These are phyloP conservation scores for Leptinotarsa lineolata DNA, from an alignment of 1,140 invertebrate species.

Conservation along the genomic window DNA sequence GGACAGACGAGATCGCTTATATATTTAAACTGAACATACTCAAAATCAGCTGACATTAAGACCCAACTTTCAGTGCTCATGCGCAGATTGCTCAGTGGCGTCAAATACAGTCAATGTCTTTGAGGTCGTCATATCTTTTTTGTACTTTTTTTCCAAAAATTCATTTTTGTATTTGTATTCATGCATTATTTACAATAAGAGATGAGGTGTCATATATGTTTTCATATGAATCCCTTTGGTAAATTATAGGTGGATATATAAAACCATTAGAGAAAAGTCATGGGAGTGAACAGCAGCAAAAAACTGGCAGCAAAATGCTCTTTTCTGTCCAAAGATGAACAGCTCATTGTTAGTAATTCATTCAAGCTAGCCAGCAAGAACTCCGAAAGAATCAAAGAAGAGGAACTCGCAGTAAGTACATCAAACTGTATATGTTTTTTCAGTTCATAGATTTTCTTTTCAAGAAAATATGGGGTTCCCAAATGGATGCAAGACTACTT, in stretches of 20 bases:
- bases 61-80: too few relatives aligned
- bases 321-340: constrained; percentile 64
- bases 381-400: constrained; percentile 64
- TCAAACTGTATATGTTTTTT: constrained; percentile 34
- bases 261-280: constrained; percentile 24
- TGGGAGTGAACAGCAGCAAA: constrained; percentile 62
- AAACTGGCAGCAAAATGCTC: constrained; percentile 66
- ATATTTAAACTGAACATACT: too few relatives aligned
- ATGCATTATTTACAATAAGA: too few relatives aligned
- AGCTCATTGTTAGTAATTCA: constrained; percentile 63
- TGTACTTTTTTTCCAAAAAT: too few relatives aligned
- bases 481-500: constrained; percentile 63
- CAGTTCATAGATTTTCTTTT: constrained; percentile 38
- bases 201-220: neutral
- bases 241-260: neutral
- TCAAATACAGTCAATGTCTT: too few relatives aligned
- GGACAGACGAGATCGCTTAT: too few relatives aligned
- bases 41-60: too few relatives aligned
- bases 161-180: too few relatives aligned
- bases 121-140: too few relatives aligned
- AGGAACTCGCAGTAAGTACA: constrained; percentile 64
- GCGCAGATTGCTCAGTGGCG: too few relatives aligned
- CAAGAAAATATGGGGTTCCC: constrained; percentile 65
- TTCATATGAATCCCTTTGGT: neutral
- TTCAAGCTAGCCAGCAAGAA: constrained; percentile 64